Evolutionary conservation across 53 echinoderm and acorn worm species (phyloP).

Genomic region (Paracentrotus lividus): DNA sequence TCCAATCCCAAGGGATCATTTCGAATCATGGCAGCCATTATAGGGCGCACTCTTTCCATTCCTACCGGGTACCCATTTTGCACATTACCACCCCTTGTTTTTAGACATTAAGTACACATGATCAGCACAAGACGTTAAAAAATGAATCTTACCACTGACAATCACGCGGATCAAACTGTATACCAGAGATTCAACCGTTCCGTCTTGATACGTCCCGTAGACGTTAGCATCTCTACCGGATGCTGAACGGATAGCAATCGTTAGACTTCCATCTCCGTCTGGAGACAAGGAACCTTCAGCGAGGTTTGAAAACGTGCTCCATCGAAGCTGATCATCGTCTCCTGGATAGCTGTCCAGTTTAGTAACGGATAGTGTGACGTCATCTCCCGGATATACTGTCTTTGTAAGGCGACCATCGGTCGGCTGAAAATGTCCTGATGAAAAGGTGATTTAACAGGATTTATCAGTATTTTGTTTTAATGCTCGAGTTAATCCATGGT

Average conservation of each 20-base stretch:
- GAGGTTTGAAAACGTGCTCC: conserved; percentile 30
- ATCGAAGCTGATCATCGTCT: neutral
- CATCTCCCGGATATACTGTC: neutral
- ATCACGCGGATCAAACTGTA: conserved; percentile 40
- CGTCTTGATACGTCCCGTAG: conserved; percentile 11
- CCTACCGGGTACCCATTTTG: too few species aligned
- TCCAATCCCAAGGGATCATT: too few species aligned
- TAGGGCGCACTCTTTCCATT: too few species aligned
- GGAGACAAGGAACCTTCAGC: conserved; percentile 52
- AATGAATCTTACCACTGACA: conserved; percentile 47
- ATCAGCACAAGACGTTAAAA: too few species aligned
- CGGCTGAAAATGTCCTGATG: conserved; percentile 48
- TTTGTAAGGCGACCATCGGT: conserved; percentile 19
- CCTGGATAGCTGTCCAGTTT: neutral
- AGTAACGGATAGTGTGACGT: conserved; percentile 42
- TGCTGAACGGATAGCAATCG: neutral
- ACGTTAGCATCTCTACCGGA: neutral
- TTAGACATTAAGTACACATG: too few species aligned
- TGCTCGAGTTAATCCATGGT: too few species aligned
- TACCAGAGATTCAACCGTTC: neutral
- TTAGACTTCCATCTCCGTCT: neutral
- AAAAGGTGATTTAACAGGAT: too few species aligned
- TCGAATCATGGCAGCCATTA: too few species aligned
- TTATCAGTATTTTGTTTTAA: too few species aligned
- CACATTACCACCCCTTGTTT: too few species aligned